Evolutionary conservation across 1,140 invertebrate species (phyloP), one percentile per base, ranked within the genome.

Genomic region (Apis mellifera): DNA sequence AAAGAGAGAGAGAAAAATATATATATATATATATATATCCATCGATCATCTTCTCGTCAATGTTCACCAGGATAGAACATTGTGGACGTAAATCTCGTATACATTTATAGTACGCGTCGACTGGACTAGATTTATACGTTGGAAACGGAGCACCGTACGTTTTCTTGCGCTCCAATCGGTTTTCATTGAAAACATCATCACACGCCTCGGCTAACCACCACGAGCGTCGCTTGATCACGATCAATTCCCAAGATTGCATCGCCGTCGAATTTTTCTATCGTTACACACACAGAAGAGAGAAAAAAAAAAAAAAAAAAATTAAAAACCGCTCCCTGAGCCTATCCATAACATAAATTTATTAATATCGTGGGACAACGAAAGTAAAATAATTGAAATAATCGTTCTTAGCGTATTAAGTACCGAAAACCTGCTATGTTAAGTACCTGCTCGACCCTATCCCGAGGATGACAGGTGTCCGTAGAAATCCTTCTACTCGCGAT

Each of bases 41-140:
- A 23, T 76, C 62, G 57, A 69, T 77, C 73, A 9, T 68, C 60
- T 17, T 57, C 32, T 42, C 52, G 19, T 13, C 21, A 5, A 23
- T 64, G 11, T 42, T 62, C 21, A 55, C 13, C 17, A 9, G 9
- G 26, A 12, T 48, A 42, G 64, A 26, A 65, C 62, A 32, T 52
- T 21, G 42, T 59, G 42, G 60, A 75, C 72, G 48, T 68, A 55
- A 76, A 76, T 77, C 73, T 77, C 81, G 83, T 77, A 77, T 81
- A 77, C 55, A 59, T 78, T 74, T 86, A 82, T 52, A 83, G 65
- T 86, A 79, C 81, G 69, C 84, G 78, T 74, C 71, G 74, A 75
- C 73, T 77, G 81, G 86, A 86, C 86, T 87, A 87, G 86, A 87
- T 87, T 86, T 86, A 70, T 83, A 69, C 79, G 79, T 83, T 57